phyloP scores from a whole-genome alignment of 1,140 invertebrate species.

The Drosophila erecta region DNA sequence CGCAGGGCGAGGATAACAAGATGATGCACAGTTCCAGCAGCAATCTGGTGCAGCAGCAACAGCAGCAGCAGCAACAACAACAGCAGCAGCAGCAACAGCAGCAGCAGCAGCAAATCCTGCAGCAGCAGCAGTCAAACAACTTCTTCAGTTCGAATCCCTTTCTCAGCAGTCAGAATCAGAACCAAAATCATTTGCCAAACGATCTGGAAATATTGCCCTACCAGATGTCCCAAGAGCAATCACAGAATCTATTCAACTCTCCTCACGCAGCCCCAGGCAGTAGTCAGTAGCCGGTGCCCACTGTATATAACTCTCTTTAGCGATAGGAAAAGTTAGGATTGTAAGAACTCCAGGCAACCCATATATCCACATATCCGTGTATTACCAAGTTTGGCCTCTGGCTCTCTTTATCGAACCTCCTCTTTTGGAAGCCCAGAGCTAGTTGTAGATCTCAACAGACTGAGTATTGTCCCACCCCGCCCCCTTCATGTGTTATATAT shows the following conservation, averaged over 20 bases:
- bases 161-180: slow-evolving; percentile 48
- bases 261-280: slow-evolving; percentile 59
- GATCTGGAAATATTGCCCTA: slow-evolving; percentile 80
- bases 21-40: slow-evolving; percentile 37
- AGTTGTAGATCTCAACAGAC: slow-evolving; percentile 82
- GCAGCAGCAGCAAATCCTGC: slow-evolving; percentile 33
- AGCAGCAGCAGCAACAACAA: slow-evolving; percentile 33
- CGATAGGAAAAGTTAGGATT: background rate
- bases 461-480: slow-evolving; percentile 60
- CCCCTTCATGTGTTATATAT: slow-evolving; percentile 8
- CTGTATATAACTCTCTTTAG: slow-evolving; percentile 36
- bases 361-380: slow-evolving; percentile 1
- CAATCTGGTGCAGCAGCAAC: slow-evolving; percentile 45
- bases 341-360: background rate
- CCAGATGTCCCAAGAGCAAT: slow-evolving; percentile 78
- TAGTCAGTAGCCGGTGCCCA: slow-evolving; percentile 48
- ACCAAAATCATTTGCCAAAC: slow-evolving; percentile 68
- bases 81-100: slow-evolving; percentile 42
- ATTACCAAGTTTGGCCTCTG: slow-evolving; percentile 41
- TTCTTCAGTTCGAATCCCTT: slow-evolving; percentile 64
- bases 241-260: slow-evolving; percentile 76
- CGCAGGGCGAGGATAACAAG: slow-evolving; percentile 70
- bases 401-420: slow-evolving; percentile 56
- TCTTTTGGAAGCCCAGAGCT: slow-evolving; percentile 27
- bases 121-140: slow-evolving; percentile 44